These are phyloP conservation scores for Eupithecia tripunctaria DNA, from an alignment of 2,888 invertebrate genomes.

Conservation along the genomic window DNA sequence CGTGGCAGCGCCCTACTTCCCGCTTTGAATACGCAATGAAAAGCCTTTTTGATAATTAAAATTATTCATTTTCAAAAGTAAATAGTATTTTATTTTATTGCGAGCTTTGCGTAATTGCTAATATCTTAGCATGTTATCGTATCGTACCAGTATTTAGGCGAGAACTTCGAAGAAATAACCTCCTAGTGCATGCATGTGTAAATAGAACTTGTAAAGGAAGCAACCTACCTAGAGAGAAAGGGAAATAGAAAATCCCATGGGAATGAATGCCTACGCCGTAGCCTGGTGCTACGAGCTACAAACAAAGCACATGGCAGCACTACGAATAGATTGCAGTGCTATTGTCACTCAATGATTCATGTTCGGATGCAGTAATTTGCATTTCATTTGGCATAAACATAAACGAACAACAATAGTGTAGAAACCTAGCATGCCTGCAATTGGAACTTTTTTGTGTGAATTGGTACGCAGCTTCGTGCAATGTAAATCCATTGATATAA, in stretches of 20 bases:
- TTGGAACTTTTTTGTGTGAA: too few species aligned
- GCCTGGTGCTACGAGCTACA: slow-evolving; percentile 32
- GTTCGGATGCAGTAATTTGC: slow-evolving; percentile 30
- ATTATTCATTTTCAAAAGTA: slow-evolving; percentile 49
- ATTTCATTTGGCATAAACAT: slow-evolving; percentile 23
- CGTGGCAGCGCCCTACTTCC: slow-evolving; percentile 50
- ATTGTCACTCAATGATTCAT: slow-evolving; percentile 38
- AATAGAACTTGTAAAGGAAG: neutral
- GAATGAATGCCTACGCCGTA: slow-evolving; percentile 29
- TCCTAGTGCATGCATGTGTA: neutral
- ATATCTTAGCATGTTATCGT: neutral
- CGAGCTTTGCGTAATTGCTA: slow-evolving; percentile 5
- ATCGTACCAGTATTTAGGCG: neutral
- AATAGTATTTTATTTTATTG: slow-evolving; percentile 27
- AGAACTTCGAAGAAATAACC: neutral
- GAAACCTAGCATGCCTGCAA: neutral
- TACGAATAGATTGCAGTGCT: slow-evolving; percentile 32
- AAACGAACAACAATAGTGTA: slow-evolving; percentile 7
- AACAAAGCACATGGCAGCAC: slow-evolving; percentile 26
- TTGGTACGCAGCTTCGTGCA: too few species aligned
- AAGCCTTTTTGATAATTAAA: slow-evolving; percentile 63
- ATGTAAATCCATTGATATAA: too few species aligned
- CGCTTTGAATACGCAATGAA: slow-evolving; percentile 67
- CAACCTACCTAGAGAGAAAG: slow-evolving; percentile 1
- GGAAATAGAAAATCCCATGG: slow-evolving; percentile 19